These are phyloP conservation scores for Columbina picui DNA, from an alignment of 2,113 vertebrate genomes.

Conservation along the genomic window DNA sequence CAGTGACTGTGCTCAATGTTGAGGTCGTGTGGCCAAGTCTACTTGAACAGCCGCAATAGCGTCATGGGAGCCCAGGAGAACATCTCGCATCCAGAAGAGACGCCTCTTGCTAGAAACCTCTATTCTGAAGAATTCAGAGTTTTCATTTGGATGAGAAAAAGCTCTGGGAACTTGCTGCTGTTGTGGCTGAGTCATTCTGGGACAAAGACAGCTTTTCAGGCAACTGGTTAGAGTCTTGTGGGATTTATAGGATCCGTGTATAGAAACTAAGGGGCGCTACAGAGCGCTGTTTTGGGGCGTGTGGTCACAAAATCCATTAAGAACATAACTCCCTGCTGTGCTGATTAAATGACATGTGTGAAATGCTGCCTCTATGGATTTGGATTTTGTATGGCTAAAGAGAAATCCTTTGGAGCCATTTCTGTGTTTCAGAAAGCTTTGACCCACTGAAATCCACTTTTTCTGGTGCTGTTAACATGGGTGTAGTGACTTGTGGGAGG, in stretches of 20 bases:
- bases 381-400: not conserved
- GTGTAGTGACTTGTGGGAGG: not conserved
- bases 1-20: not conserved
- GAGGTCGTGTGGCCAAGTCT: not conserved
- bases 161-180: not conserved
- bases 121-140: not conserved
- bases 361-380: not conserved
- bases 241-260: accelerated
- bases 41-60: not conserved
- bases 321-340: not conserved
- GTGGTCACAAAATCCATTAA: not conserved
- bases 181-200: not conserved
- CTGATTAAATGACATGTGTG: accelerated
- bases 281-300: accelerated
- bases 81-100: not conserved
- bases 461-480: not conserved
- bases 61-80: not conserved
- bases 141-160: not conserved
- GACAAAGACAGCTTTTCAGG: not conserved
- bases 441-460: not conserved
- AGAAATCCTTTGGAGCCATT: not conserved
- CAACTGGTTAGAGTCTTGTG: not conserved
- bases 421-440: not conserved
- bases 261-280: not conserved
- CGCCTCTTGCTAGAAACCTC: not conserved